phyloP scores from a whole-genome alignment of 2,113 vertebrate genomes.

The Tor tambroides region DNA sequence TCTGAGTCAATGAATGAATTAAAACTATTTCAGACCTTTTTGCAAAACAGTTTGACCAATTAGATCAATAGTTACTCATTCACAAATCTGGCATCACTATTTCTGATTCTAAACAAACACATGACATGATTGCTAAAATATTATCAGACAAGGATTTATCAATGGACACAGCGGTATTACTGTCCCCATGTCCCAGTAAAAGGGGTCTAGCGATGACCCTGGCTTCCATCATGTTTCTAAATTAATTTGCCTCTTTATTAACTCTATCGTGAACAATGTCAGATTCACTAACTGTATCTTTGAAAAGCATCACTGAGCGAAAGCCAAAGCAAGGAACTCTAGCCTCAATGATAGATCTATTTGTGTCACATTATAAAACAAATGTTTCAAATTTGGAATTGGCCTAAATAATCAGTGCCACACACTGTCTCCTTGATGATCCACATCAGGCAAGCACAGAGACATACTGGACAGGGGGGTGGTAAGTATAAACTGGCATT shows the following conservation, averaged over 20 bases:
- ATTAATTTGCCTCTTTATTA: background rate
- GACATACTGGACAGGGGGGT: background rate
- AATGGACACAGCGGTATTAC: background rate
- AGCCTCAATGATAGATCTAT: background rate
- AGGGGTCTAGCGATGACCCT: background rate
- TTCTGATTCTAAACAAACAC: background rate
- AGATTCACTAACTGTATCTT: constrained; percentile 2
- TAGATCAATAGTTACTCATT: background rate
- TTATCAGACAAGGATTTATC: background rate
- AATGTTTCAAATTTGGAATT: background rate
- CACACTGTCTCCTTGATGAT: background rate
- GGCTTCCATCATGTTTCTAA: background rate
- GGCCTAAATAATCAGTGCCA: background rate
- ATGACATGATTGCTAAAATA: background rate
- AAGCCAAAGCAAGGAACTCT: background rate
- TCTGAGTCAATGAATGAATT: background rate
- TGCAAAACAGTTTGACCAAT: background rate
- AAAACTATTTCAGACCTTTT: background rate
- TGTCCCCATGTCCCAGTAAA: background rate
- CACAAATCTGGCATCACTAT: background rate
- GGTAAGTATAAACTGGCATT: background rate
- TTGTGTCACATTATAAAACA: background rate
- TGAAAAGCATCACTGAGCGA: background rate
- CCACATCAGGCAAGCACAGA: constrained; percentile 27
- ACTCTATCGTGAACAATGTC: background rate